Percentiles rank a stretch among this genome's conserved stretches.
These are phyloP conservation scores for Motacilla tschutschensis DNA, from an alignment of 2,113 vertebrate species.

Conservation along the genomic window DNA sequence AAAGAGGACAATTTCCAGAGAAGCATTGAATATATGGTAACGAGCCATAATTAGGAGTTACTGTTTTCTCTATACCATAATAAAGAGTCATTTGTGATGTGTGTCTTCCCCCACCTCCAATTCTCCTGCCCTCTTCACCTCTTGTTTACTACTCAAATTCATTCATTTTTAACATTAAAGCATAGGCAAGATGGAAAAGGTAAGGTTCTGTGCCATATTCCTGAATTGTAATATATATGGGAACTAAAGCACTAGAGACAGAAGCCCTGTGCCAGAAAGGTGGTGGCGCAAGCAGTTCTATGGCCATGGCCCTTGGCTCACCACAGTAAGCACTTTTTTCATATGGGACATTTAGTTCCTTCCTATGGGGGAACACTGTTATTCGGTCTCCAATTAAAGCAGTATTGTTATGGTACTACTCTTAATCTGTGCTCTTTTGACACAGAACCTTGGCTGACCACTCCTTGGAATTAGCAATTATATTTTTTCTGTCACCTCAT, in stretches of 20 bases:
- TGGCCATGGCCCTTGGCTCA: not conserved
- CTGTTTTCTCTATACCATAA: not conserved
- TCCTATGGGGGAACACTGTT: not conserved
- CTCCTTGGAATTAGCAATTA: not conserved
- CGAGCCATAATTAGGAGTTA: not conserved
- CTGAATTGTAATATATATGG: not conserved
- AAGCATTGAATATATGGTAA: not conserved
- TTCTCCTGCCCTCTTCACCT: too few species aligned
- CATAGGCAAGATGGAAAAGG: not conserved
- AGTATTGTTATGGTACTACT: not conserved
- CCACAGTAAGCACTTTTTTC: not conserved
- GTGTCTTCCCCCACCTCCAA: not conserved
- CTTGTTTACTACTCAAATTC: not conserved
- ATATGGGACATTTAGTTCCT: rapidly evolving
- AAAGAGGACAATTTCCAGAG: not conserved
- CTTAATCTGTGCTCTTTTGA: not conserved
- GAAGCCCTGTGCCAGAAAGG: not conserved
- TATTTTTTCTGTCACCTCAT: not conserved
- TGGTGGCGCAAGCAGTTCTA: not conserved
- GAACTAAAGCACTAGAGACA: not conserved
- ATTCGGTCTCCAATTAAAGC: not conserved
- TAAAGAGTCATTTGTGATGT: not conserved
- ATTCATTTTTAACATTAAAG: not conserved
- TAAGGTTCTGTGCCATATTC: not conserved
- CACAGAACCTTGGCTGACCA: not conserved